Evolutionary conservation across 2,797 vertebrate species (phyloP).

Genomic region (Premnoplex brunnescens): DNA sequence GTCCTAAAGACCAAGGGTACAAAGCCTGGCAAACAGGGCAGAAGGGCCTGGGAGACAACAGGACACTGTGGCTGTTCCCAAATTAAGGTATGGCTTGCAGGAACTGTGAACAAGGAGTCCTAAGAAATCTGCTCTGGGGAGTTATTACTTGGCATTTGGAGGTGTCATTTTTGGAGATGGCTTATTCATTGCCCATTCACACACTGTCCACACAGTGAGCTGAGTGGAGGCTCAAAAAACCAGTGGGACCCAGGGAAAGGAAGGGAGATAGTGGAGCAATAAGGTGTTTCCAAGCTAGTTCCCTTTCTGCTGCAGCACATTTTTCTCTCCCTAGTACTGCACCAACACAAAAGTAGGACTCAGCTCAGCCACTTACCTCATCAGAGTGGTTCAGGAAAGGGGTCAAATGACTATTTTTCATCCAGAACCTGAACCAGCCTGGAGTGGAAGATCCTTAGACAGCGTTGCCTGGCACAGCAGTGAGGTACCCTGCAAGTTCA

Average conservation of each 20-base stretch:
- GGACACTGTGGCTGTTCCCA: not conserved
- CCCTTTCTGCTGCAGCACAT: not conserved
- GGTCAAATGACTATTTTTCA: not conserved
- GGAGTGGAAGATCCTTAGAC: not conserved
- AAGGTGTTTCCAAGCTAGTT: not conserved
- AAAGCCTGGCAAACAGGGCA: not conserved
- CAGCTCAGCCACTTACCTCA: not conserved
- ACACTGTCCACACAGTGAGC: not conserved
- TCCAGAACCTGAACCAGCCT: not conserved
- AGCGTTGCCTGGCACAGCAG: not conserved
- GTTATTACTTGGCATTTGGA: not conserved
- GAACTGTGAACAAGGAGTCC: not conserved
- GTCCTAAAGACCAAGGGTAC: not conserved
- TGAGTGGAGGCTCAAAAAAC: not conserved
- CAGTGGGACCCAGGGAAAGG: not conserved
- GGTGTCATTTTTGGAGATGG: not conserved
- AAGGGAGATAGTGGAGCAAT: not conserved
- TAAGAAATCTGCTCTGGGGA: not conserved
- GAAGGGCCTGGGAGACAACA: not conserved
- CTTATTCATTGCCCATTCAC: not conserved
- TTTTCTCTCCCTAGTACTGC: not conserved
- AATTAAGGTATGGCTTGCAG: not conserved
- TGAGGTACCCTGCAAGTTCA: not conserved
- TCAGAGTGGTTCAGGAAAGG: not conserved
- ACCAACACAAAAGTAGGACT: not conserved